Conservation (phyloP, 2,113 vertebrate species). For the Vimba vimba region DNA sequence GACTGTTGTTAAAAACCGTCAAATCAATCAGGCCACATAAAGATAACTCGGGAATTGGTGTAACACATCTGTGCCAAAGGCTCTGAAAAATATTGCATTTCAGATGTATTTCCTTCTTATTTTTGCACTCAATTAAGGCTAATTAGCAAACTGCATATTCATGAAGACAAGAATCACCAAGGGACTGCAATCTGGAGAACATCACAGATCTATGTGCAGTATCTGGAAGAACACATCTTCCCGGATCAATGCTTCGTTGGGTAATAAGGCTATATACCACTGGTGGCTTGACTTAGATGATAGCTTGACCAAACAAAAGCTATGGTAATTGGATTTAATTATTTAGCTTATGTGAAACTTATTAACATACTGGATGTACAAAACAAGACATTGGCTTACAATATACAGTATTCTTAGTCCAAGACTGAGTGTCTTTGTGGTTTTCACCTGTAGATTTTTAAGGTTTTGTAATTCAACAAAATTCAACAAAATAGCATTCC, state of each 20-base stretch:
- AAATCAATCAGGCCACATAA: conserved; percentile 20
- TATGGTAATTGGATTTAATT: not conserved
- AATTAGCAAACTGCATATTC: conserved; percentile 17
- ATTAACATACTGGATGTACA: not conserved
- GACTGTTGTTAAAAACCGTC: not conserved
- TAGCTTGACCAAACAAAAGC: not conserved
- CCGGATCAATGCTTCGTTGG: not conserved
- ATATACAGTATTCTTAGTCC: not conserved
- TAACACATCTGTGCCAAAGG: not conserved
- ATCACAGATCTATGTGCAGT: conserved; percentile 6
- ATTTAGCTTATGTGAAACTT: not conserved
- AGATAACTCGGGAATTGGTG: not conserved
- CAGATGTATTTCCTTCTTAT: not conserved
- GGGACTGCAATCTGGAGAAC: not conserved
- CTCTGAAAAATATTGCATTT: not conserved
- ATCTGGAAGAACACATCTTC: not conserved
- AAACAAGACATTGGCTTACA: not conserved
- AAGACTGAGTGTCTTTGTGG: not conserved
- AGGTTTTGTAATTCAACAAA: not conserved
- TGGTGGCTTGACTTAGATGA: not conserved
- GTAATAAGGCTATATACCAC: not conserved
- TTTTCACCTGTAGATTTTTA: not conserved
- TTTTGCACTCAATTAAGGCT: conserved; percentile 21
- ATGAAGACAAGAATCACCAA: conserved; percentile 10
- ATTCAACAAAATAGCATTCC: not conserved